Evolutionary conservation across 2,888 invertebrate genomes (phyloP).

Genomic region (Drosophila antonietae): DNA sequence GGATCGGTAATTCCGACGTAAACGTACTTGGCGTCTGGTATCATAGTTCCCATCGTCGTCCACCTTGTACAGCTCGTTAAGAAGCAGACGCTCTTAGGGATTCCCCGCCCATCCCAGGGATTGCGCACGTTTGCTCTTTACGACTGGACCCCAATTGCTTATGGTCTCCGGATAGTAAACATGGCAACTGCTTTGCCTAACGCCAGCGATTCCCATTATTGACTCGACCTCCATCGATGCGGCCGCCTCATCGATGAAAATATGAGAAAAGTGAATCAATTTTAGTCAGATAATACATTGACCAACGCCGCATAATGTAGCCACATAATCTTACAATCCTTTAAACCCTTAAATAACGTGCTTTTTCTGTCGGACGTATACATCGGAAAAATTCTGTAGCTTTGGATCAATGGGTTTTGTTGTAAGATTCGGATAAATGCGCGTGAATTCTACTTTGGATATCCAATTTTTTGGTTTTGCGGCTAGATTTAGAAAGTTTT

Average conservation of each 20-base stretch:
- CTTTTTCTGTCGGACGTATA: too few relatives aligned
- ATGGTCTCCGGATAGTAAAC: conserved; percentile 90
- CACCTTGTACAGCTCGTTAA: conserved; percentile 82
- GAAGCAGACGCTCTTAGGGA: conserved; percentile 90
- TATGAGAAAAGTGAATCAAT: conserved; percentile 84
- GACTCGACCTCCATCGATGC: conserved; percentile 89
- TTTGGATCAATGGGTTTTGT: background rate
- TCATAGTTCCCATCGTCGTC: conserved; percentile 83
- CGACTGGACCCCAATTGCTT: conserved; percentile 82
- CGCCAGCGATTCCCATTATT: conserved; percentile 86
- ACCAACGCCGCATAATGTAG: conserved; percentile 85
- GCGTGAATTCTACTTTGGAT: background rate
- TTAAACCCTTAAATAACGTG: conserved; percentile 53
- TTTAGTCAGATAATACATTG: background rate
- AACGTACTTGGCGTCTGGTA: conserved; percentile 88
- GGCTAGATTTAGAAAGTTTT: background rate
- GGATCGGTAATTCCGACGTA: conserved; percentile 90
- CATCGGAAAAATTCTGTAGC: background rate
- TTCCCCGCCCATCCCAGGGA: conserved; percentile 63
- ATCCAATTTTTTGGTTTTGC: accelerated
- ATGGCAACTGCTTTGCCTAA: conserved; percentile 81
- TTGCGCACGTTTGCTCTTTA: conserved; percentile 82
- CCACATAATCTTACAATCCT: conserved; percentile 86
- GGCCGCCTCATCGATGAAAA: conserved; percentile 91
- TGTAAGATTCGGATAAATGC: background rate